phyloP scores from a whole-genome alignment of 1,140 invertebrate species.

The Dolichoris vasculosae region DNA sequence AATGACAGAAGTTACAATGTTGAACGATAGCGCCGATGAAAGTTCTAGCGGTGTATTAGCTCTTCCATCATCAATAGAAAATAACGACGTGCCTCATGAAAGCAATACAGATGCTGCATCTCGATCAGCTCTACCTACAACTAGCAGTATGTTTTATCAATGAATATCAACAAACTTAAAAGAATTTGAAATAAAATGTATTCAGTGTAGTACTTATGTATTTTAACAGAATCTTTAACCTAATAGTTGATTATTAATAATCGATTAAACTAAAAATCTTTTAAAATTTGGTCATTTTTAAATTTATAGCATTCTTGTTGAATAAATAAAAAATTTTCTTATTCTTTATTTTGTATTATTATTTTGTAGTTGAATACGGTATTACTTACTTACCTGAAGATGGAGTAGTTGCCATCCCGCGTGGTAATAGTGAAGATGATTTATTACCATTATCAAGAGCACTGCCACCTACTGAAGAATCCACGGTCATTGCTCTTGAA shows the following conservation, averaged over 20 bases:
- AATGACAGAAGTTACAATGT: constrained; percentile 67
- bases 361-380: constrained; percentile 64
- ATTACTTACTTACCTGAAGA: constrained; percentile 68
- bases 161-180: too few species aligned
- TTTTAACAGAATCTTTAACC: too few species aligned
- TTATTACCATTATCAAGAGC: constrained; percentile 62
- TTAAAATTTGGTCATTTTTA: background rate
- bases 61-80: constrained; percentile 59
- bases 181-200: too few species aligned
- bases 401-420: constrained; percentile 66
- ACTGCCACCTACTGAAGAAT: constrained; percentile 62
- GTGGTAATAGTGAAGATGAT: constrained; percentile 64
- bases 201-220: too few species aligned
- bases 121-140: constrained; percentile 60
- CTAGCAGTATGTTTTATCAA: constrained; percentile 58
- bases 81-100: constrained; percentile 52
- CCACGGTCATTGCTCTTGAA: constrained; percentile 64
- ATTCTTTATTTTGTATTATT: constrained; percentile 13
- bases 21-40: constrained; percentile 66
- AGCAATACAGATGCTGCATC: constrained; percentile 48
- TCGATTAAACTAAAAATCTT: background rate
- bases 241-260: too few species aligned
- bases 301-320: background rate
- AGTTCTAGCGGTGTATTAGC: constrained; percentile 59
- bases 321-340: background rate